These are phyloP conservation scores for Oreotrochilus melanogaster DNA, from an alignment of 2,113 vertebrate genomes.

Conservation along the genomic window DNA sequence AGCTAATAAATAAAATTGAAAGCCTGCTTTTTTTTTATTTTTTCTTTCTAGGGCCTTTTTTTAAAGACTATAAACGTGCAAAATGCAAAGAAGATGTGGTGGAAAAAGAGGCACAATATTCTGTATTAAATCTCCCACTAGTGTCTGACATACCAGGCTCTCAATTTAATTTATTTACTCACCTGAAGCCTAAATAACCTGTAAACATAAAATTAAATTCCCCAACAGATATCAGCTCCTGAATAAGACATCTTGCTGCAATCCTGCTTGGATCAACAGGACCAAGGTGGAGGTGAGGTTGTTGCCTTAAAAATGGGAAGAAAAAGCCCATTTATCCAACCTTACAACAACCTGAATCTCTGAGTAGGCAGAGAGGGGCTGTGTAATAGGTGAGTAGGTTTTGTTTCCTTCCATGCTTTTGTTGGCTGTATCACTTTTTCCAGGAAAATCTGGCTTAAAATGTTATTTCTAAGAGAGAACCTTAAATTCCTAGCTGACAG, in stretches of 20 bases:
- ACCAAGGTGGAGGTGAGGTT: background rate
- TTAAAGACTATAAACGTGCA: background rate
- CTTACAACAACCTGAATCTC: background rate
- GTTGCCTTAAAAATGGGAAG: background rate
- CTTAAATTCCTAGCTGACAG: background rate
- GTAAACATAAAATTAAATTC: background rate
- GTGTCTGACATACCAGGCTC: background rate
- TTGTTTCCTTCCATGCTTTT: background rate
- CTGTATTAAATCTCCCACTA: background rate
- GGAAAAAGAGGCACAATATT: background rate
- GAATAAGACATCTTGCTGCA: background rate
- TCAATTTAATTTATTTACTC: background rate
- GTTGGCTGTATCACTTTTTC: background rate
- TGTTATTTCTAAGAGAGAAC: background rate
- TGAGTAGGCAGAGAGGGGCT: background rate
- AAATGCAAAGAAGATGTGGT: background rate
- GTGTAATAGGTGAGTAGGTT: background rate
- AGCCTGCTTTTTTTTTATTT: background rate
- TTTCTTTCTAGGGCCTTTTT: too few species aligned
- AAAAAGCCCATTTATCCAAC: background rate
- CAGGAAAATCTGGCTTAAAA: background rate
- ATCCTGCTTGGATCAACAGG: background rate
- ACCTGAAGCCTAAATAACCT: background rate
- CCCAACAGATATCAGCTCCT: background rate
- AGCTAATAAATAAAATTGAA: background rate